Evolutionary conservation across 2,888 invertebrate genomes (phyloP), one percentile per base, ranked within the genome.

Genomic region (Rhaphigaster nebulosa): DNA sequence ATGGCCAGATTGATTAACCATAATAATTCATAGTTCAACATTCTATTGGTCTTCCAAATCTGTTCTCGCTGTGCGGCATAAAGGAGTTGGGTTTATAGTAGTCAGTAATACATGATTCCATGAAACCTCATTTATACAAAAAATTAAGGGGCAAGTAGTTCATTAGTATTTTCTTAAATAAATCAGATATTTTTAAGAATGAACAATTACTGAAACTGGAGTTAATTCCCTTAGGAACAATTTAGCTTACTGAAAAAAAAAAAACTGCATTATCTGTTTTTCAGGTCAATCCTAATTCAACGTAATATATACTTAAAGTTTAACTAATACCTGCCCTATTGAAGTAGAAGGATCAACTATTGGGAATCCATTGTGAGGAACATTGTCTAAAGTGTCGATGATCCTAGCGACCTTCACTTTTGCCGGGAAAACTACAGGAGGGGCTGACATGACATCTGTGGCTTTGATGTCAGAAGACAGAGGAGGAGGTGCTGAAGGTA

Each of bases 401-500:
- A 93, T 92, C 34, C 92, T 90, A 8, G 92, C 92, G 0, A 93
- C 92, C 91, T 92, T 92, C 41, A 93, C 92, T 90, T 92, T 92
- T 1, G 92, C 92, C 50, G 93, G 92, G 90, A 93, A 92, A 41
- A 92, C 92, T 5, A 92, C 92, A 15, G 93, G 92, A 26, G 92
- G 92, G 18, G 92, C 92, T 15, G 92, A 93, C 93, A 93, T 93
- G 89, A 93, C 92, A 88, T 93, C 93, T 50, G 92, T 92, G 8
- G 93, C 93, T 91, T 92, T 93, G 90, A 93, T 93, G 87, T 93
- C 92, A 18, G 92, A 92, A 54, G 93, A 93, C 18, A 93, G 91
- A 13, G 93, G 92, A 34, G 93, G 93, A 38, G 93, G 93, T 20
- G 93, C 92, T 6, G 92, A 92, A 20, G 92, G 92, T 26, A 93